A percentile compares a stretch with the other conserved stretches of the same genome.
Evolutionary conservation across 1,140 invertebrate genomes (phyloP).

Genomic region (Nasonia giraulti): DNA sequence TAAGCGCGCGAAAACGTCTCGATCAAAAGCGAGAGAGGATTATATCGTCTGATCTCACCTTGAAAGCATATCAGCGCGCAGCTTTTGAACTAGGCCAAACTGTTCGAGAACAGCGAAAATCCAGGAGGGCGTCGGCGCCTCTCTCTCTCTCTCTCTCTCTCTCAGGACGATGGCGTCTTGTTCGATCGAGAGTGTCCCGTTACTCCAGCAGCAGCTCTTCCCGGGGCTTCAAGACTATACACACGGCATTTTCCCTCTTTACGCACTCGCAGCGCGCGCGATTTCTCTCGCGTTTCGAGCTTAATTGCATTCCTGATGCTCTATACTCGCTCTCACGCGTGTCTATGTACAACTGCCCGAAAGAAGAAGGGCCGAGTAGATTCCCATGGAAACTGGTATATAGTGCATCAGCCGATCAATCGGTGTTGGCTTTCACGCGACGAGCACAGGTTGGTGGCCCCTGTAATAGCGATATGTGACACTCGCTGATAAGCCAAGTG

Average conservation of each 20-base stretch:
- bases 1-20: too few species aligned
- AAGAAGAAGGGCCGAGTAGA: constrained; percentile 22
- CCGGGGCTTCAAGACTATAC: constrained; percentile 39
- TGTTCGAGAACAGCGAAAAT: too few species aligned
- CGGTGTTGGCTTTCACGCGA: constrained; percentile 9
- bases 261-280: too few species aligned
- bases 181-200: constrained; percentile 74
- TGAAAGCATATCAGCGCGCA: too few species aligned
- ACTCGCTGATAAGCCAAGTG: constrained; percentile 21
- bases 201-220: constrained; percentile 55
- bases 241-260: constrained; percentile 71
- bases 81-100: too few species aligned
- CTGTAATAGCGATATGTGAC: constrained; percentile 7
- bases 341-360: not conserved
- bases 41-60: too few species aligned
- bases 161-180: constrained; percentile 73
- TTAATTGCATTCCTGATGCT: constrained; percentile 71
- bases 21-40: too few species aligned
- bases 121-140: constrained; percentile 39
- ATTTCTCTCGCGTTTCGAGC: constrained; percentile 58
- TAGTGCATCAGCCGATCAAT: constrained; percentile 19
- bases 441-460: not conserved
- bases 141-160: constrained; percentile 61
- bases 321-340: constrained; percentile 2
- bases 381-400: constrained; percentile 47